Base-by-base conservation (phyloP, 2,888 invertebrate species). In the Melinopterus prodromus region DNA sequence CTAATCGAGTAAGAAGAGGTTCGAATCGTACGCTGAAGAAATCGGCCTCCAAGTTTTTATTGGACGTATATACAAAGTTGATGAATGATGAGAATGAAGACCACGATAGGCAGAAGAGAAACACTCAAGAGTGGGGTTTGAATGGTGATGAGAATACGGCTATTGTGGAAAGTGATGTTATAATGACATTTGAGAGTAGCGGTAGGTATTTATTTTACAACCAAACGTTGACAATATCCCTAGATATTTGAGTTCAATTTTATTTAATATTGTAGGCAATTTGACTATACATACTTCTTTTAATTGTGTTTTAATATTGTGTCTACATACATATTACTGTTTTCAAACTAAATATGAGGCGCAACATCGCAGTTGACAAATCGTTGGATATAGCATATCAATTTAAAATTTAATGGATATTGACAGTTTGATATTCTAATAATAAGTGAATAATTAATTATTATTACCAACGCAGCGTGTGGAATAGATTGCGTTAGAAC, bases 181-280 rank as follows among this genome's bases (percentile, higher is more conserved):
- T 98, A 86, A 97, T 98, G 94, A 98, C 97, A 86, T 98, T 98
- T 90, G 93, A 96, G 84, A 97, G 96, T 88, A 95, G 95, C 90
- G 95, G 98, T 94, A 82, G 83, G 82, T 83, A 70, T 75, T 77
- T 79, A 78, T 78, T 35, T 37, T 69, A 26, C 26, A 26, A 26
- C 26, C 3, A 26, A 26, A 26, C 26, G 26, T 26, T 26, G 26
- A 26, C 26, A 26, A 26, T 26, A 2, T 2, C 26, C 26, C 3
- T 53, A 12, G 7, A 38, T 38, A 6, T 38, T 9, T 38, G 53
- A 53, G 53, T 53, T 53, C 9, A 1, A 53, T 53, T 53, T 9
- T 7, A 53, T 9, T 53, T 53, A 0, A 53, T 26, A 53, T 53
- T 7, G 0, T 53, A 53, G 53, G 1, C 5, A 9, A 53, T 53